Evolutionary conservation across 2,888 invertebrate species (phyloP).

Genomic region (Eilema griseolum): DNA sequence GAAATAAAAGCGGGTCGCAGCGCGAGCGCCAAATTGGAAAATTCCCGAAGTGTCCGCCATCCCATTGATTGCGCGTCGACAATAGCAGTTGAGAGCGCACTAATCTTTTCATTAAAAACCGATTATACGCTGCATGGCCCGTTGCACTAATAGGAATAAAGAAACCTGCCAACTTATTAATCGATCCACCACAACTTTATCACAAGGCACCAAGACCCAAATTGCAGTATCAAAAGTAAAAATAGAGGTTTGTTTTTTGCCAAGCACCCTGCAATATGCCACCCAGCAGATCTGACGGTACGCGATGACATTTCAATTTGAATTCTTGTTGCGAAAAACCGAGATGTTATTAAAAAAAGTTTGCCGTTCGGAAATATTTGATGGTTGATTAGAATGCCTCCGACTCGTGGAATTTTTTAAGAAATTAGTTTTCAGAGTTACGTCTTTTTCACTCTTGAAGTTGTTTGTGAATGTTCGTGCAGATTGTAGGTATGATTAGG

Average conservation of each 20-base stretch:
- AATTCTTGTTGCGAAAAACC: constrained; percentile 74
- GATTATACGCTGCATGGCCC: constrained; percentile 84
- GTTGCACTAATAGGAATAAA: constrained; percentile 83
- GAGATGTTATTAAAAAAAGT: constrained; percentile 73
- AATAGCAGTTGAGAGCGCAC: constrained; percentile 72
- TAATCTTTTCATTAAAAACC: constrained; percentile 87
- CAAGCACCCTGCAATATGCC: constrained; percentile 73
- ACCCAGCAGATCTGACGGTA: constrained; percentile 65
- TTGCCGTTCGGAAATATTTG: constrained; percentile 61
- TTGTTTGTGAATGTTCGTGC: constrained; percentile 24
- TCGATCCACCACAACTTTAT: constrained; percentile 48
- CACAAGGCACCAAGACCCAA: constrained; percentile 47
- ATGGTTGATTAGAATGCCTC: constrained; percentile 57
- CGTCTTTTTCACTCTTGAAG: constrained; percentile 30
- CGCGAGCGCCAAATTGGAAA: constrained; percentile 76
- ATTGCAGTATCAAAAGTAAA: constrained; percentile 36
- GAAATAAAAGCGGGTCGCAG: constrained; percentile 62
- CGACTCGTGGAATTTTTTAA: constrained; percentile 38
- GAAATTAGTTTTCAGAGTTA: constrained; percentile 49
- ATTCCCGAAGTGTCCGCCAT: constrained; percentile 77
- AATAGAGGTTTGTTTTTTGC: constrained; percentile 45
- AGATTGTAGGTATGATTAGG: background rate
- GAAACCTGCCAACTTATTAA: constrained; percentile 56
- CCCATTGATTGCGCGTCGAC: constrained; percentile 75
- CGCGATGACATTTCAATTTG: constrained; percentile 85